Evolutionary conservation across 2,888 invertebrate genomes (phyloP).

Genomic region (Glaucopsyche alexis): DNA sequence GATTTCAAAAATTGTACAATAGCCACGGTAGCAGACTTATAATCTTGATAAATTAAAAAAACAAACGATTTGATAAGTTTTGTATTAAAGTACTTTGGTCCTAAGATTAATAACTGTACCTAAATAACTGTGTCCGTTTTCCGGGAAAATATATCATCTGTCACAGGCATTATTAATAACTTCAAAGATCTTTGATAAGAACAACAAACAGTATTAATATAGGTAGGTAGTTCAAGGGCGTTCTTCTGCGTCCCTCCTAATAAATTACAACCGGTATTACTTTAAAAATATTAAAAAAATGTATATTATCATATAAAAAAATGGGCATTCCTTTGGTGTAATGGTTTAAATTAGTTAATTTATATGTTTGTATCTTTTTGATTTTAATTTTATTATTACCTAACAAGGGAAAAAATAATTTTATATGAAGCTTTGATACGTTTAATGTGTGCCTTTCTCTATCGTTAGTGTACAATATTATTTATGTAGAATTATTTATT

Average conservation of each 20-base stretch:
- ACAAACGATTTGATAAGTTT: neutral
- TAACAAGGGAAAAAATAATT: slow-evolving; percentile 12
- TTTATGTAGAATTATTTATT: slow-evolving; percentile 10
- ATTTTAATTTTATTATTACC: neutral
- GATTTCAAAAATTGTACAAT: slow-evolving; percentile 1
- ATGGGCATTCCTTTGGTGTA: too few species aligned
- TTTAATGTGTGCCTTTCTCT: slow-evolving; percentile 39
- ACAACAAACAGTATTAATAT: neutral
- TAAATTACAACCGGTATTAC: too few species aligned
- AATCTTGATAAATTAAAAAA: neutral
- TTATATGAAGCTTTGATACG: slow-evolving; percentile 35
- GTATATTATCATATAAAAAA: neutral
- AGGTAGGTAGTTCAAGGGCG: neutral
- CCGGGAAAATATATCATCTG: neutral
- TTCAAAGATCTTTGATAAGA: neutral
- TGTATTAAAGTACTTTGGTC: neutral
- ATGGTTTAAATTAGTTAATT: too few species aligned
- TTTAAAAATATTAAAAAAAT: neutral
- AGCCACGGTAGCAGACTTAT: neutral
- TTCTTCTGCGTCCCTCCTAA: neutral
- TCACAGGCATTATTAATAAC: neutral
- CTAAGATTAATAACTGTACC: neutral
- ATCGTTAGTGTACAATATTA: slow-evolving; percentile 26
- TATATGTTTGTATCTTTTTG: neutral
- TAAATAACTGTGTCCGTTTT: neutral